Evolutionary conservation across 2,888 invertebrate species (phyloP).

Genomic region (Sarcophaga caerulescens): DNA sequence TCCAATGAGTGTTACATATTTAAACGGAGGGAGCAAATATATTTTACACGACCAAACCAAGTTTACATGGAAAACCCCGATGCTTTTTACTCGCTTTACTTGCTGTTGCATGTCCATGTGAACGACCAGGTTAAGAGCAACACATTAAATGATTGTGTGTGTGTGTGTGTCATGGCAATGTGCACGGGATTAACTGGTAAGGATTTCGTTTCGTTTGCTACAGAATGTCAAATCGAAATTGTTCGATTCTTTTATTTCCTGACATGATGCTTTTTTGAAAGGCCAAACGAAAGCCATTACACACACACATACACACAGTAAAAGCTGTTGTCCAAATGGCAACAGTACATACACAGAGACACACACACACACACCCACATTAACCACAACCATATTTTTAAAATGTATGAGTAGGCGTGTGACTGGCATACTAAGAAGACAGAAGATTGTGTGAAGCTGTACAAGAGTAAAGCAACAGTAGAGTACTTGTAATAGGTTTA

Average conservation of each 20-base stretch:
- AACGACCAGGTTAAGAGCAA: too few relatives aligned
- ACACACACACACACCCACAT: neutral
- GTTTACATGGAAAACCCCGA: too few relatives aligned
- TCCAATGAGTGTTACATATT: too few relatives aligned
- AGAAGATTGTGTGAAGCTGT: too few relatives aligned
- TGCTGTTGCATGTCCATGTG: too few relatives aligned
- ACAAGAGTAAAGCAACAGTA: conserved; percentile 18
- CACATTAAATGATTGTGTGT: neutral
- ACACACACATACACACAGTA: too few relatives aligned
- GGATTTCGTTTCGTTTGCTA: conserved; percentile 6
- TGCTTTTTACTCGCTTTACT: too few relatives aligned
- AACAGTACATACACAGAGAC: too few relatives aligned
- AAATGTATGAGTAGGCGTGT: conserved; percentile 40
- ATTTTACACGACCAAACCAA: too few relatives aligned
- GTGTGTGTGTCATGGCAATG: conserved; percentile 34
- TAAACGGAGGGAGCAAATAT: too few relatives aligned
- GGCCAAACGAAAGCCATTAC: too few relatives aligned
- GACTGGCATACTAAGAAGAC: conserved; percentile 47
- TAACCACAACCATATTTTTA: conserved; percentile 56
- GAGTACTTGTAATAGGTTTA: conserved; percentile 40
- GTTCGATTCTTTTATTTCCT: conserved; percentile 45
- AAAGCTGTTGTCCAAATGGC: too few relatives aligned
- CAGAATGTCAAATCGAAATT: conserved; percentile 9
- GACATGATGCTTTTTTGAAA: neutral
- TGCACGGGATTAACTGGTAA: conserved; percentile 52